Conservation (phyloP, 2,797 vertebrate species). For the Manis javanica region DNA sequence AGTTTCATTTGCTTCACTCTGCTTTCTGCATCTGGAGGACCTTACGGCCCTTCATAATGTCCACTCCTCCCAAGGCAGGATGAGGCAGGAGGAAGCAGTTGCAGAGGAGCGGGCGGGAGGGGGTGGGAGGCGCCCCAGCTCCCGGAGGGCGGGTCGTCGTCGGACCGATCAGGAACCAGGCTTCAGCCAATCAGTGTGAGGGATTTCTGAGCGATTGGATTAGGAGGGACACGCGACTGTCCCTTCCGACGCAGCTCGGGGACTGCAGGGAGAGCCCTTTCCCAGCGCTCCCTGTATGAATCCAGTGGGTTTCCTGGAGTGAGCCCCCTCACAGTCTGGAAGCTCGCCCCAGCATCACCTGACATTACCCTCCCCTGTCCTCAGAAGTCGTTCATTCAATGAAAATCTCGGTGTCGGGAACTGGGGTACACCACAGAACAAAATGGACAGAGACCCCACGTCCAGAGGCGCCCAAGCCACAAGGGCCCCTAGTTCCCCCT, state of each 20-base stretch:
- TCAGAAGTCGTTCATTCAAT: not conserved
- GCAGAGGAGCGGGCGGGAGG: not conserved
- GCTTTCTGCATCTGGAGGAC: not conserved
- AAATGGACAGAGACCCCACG: no score
- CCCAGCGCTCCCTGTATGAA: not conserved
- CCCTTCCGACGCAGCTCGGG: not conserved
- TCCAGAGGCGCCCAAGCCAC: not conserved
- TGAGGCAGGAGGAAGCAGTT: not conserved
- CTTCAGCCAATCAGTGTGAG: not conserved
- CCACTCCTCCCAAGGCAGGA: not conserved
- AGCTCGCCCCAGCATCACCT: not conserved
- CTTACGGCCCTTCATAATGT: not conserved
- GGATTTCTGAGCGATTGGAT: not conserved
- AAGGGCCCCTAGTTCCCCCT: not conserved
- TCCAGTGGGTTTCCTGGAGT: accelerated
- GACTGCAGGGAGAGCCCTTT: no score
- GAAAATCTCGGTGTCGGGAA: not conserved
- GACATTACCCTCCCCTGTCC: not conserved
- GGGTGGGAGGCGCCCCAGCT: not conserved
- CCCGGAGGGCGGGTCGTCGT: not conserved
- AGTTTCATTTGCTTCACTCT: not conserved
- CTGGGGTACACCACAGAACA: not conserved
- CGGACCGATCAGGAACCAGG: not conserved
- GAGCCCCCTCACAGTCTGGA: not conserved
- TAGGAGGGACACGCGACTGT: not conserved